Evolutionary conservation across 2,113 vertebrate genomes (phyloP).

Genomic region (cattle (Bos taurus)): ARS-UCD2.0 NC_037357.1:5955501-5956000

Average conservation of each 20-base stretch:
- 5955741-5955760: neutral
- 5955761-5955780: neutral
- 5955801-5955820: neutral
- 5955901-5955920: neutral
- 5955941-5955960: neutral
- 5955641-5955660: neutral
- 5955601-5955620: conserved; percentile 34
- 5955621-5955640: neutral
- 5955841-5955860: neutral
- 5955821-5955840: neutral
- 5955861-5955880: neutral
- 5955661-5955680: neutral
- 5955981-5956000: neutral
- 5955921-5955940: neutral
- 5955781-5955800: neutral
- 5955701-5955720: neutral
- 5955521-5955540: conserved; percentile 50
- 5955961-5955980: neutral
- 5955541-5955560: neutral
- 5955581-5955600: neutral
- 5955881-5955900: neutral
- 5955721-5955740: neutral
- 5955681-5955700: neutral
- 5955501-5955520: conserved; percentile 32
- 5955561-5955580: conserved; percentile 45